These are phyloP conservation scores for Limulus polyphemus DNA, from an alignment of 2,888 invertebrate species.

Conservation along the genomic window DNA sequence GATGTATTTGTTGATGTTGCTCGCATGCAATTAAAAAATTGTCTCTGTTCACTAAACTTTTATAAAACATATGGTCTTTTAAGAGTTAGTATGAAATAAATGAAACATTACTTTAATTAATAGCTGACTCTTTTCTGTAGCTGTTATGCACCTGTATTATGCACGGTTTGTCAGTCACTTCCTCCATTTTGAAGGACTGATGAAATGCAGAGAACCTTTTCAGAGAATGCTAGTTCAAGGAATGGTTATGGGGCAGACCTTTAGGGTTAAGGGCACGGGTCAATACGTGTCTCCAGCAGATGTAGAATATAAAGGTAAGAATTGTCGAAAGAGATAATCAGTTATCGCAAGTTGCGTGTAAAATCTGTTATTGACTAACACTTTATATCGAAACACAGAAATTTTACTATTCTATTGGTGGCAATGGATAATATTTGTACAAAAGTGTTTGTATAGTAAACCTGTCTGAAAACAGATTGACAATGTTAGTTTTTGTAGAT, in stretches of 20 bases:
- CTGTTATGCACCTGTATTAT: constrained; percentile 88
- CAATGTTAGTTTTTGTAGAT: not conserved
- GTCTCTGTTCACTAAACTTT: too few relatives aligned
- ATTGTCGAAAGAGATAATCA: constrained; percentile 41
- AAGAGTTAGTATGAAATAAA: too few relatives aligned
- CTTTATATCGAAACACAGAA: too few relatives aligned
- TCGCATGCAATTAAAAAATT: too few relatives aligned
- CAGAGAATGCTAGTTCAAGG: constrained; percentile 81
- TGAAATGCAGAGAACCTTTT: constrained; percentile 68
- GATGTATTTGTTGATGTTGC: too few relatives aligned
- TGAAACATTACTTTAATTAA: not conserved
- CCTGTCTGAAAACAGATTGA: not conserved
- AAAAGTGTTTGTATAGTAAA: not conserved
- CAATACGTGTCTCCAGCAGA: constrained; percentile 59
- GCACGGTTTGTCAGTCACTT: constrained; percentile 91
- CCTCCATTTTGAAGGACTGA: constrained; percentile 61
- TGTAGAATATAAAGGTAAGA: constrained; percentile 46
- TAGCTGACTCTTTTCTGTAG: constrained; percentile 38
- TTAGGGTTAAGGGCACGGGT: constrained; percentile 56
- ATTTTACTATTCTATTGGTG: too few relatives aligned
- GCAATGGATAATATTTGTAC: too few relatives aligned
- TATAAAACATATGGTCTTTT: too few relatives aligned
- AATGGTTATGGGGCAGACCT: constrained; percentile 83
- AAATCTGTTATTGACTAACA: too few relatives aligned
- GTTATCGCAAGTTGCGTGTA: too few relatives aligned